Evolutionary conservation across 1,140 invertebrate species (phyloP), one percentile per base, ranked within the genome.

Genomic region (Callitettix versicolor): DNA sequence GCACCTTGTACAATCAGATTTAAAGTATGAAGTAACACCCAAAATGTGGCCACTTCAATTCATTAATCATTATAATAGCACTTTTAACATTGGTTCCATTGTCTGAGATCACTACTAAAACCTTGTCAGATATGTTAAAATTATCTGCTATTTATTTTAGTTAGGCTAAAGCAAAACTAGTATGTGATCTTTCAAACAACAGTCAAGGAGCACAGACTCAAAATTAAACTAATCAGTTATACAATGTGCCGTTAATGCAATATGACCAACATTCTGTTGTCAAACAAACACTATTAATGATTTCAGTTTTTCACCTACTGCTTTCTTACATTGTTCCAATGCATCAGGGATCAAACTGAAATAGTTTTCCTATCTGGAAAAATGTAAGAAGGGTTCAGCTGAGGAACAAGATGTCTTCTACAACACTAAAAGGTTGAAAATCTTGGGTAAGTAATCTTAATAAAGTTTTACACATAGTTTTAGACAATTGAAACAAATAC

Each of bases 71-170:
- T n/a, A 9, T 12, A 2, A 43, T 40, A 21, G 56, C 58, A 21
- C 44, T 53, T 40, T 52, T 40, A 18, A 63, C 63, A 33, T 63
- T 59, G 2, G 59, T 18, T n/a, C 41, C 61, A 57, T 63, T 63
- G 42, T 63, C 58, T 5, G 60, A 60, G 6, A 67, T 48, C 24
- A 53, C 55, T 33, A 65, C 36, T 17, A 60, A 24, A 44, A 67
- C 56, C 60, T 65, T 63, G 38, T 63, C 44, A 41, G 55, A 11
- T 30, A 67, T 40, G 22, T 52, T 43, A 62, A 55, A 67, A 33
- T 65, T 60, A 12, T 53, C 18, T 24, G 61, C 57, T 43, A 36
- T 56, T 44, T 50, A 59, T 5, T 62, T 42, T 48, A 53, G 38
- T 18, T 21, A 12, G 17, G 42, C 51, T 24, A 53, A 43, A 22